Conservation (phyloP, 1,140 invertebrate genomes). For the Papilio xuthus region DNA sequence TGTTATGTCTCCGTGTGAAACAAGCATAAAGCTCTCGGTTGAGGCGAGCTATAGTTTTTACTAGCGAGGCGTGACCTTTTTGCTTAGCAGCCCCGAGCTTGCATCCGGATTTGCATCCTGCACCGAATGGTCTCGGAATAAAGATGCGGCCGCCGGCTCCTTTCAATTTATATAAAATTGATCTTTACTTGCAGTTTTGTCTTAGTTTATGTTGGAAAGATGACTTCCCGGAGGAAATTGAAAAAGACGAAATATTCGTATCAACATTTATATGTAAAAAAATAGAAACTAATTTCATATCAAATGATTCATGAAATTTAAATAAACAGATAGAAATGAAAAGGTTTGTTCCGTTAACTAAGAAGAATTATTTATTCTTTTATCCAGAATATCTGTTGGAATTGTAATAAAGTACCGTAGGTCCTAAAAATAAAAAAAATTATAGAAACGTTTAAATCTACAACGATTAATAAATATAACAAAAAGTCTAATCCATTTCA, state of each 20-base stretch:
- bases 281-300: no score
- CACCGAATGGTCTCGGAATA: slow-evolving; percentile 62
- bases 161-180: slow-evolving; percentile 44
- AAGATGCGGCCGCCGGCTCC: slow-evolving; percentile 47
- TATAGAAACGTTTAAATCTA: not conserved
- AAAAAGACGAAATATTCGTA: not conserved
- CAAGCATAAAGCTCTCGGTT: slow-evolving; percentile 27
- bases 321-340: no score
- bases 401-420: not conserved
- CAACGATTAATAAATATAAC: not conserved
- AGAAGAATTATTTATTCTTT: not conserved
- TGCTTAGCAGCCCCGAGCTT: slow-evolving; percentile 51
- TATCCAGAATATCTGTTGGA: not conserved
- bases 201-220: slow-evolving; percentile 3
- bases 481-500: slow-evolving; percentile 36
- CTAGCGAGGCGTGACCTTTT: slow-evolving; percentile 62
- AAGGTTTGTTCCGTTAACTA: no score
- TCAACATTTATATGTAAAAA: no score
- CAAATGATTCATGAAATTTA: no score
- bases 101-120: slow-evolving; percentile 61
- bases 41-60: slow-evolving; percentile 54
- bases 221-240: not conserved
- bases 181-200: slow-evolving; percentile 30
- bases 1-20: not conserved
- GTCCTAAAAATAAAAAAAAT: not conserved